These are phyloP conservation scores for Ichneumon xanthorius DNA, from an alignment of 2,888 invertebrate species.

Conservation along the genomic window DNA sequence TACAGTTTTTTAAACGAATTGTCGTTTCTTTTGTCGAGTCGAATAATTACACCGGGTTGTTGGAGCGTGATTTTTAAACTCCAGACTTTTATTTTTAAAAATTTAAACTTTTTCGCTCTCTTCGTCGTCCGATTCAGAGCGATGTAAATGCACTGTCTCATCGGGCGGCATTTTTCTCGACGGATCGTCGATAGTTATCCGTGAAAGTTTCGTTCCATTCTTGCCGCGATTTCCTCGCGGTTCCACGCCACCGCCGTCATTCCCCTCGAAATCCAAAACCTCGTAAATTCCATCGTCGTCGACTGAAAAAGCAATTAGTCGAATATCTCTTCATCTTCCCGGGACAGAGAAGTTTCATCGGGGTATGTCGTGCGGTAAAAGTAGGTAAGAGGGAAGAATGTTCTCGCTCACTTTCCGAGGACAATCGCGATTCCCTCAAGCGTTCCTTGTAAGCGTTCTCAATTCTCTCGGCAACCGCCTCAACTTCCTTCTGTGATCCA, in stretches of 20 bases:
- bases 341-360: neutral
- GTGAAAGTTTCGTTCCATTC: conserved; percentile 42
- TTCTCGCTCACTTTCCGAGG: conserved; percentile 68
- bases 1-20: neutral
- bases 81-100: too few species aligned
- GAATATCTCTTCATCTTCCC: conserved; percentile 48
- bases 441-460: conserved; percentile 72
- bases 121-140: conserved; percentile 15
- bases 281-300: conserved; percentile 54
- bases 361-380: too few species aligned
- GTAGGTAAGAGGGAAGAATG: conserved; percentile 47
- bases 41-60: neutral
- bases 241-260: conserved; percentile 39
- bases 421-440: conserved; percentile 69
- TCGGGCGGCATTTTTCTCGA: conserved; percentile 6
- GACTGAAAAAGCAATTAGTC: conserved; percentile 67
- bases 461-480: conserved; percentile 69
- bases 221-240: conserved; percentile 15
- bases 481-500: conserved; percentile 68
- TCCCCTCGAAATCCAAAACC: conserved; percentile 23
- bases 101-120: neutral
- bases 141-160: conserved; percentile 18
- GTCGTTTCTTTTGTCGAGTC: neutral
- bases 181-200: conserved; percentile 30
- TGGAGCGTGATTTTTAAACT: neutral